A percentile compares a stretch with the other conserved stretches of the same genome.
Evolutionary conservation across 2,888 invertebrate species (phyloP).

Genomic region (Dicyrtomina minuta): DNA sequence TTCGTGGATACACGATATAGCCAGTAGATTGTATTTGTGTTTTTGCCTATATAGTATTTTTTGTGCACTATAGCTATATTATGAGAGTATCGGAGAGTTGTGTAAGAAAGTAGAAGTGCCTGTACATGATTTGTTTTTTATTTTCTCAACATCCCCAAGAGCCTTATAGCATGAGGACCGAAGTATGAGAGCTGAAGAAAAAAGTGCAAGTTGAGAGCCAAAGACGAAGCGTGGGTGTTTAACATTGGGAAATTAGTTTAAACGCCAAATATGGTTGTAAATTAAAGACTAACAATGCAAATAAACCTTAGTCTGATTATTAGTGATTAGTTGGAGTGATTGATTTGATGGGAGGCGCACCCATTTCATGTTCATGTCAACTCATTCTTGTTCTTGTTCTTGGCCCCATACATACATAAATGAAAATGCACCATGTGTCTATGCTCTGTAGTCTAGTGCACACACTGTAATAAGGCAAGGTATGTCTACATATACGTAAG

Average conservation of each 20-base stretch:
- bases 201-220: background rate
- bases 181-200: background rate
- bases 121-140: too few relatives aligned
- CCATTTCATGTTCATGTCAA: conserved; percentile 29
- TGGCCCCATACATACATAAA: background rate
- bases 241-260: conserved; percentile 23
- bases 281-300: conserved; percentile 33
- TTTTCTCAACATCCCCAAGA: too few relatives aligned
- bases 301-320: conserved; percentile 28
- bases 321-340: conserved; percentile 32
- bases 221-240: conserved; percentile 2
- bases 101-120: too few relatives aligned
- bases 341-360: conserved; percentile 29
- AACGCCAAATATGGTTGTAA: conserved; percentile 26
- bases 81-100: too few relatives aligned
- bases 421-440: too few relatives aligned
- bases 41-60: too few relatives aligned
- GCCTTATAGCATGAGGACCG: too few relatives aligned
- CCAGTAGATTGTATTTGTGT: too few relatives aligned
- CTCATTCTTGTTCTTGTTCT: background rate
- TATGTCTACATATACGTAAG: too few relatives aligned
- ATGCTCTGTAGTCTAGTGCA: background rate
- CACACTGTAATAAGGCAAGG: too few relatives aligned
- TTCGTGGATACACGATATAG: too few relatives aligned
- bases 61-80: too few relatives aligned